These are phyloP conservation scores for Alcedo quadribrachys DNA, from an alignment of 2,797 vertebrate species.

Conservation along the genomic window DNA sequence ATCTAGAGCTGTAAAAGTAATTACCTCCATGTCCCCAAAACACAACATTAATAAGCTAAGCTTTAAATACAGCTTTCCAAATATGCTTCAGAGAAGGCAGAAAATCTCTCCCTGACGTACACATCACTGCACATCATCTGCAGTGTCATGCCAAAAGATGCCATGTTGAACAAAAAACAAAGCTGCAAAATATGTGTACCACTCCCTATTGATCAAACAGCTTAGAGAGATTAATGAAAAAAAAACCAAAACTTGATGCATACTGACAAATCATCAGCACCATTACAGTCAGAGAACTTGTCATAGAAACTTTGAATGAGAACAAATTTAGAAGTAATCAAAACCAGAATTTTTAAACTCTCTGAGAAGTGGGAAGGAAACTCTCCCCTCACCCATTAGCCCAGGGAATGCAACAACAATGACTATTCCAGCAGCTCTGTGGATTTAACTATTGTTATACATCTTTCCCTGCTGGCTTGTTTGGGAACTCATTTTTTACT, in stretches of 20 bases:
- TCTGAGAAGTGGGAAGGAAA: neutral
- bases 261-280: neutral
- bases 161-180: neutral
- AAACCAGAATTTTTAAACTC: neutral
- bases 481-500: neutral
- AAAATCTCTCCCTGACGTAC: slow-evolving; percentile 29
- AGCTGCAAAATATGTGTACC: neutral
- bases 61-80: slow-evolving; percentile 64
- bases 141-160: neutral
- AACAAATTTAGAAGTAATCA: neutral
- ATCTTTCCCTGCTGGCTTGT: neutral
- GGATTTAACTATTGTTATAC: neutral
- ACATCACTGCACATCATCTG: neutral
- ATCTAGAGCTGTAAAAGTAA: slow-evolving; percentile 54
- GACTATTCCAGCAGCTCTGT: neutral
- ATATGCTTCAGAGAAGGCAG: slow-evolving; percentile 41
- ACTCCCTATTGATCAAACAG: neutral
- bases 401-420: neutral
- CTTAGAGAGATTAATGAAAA: neutral
- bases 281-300: neutral
- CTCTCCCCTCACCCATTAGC: neutral
- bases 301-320: neutral
- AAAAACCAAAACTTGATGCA: neutral
- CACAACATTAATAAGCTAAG: slow-evolving; percentile 60
- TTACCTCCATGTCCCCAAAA: slow-evolving; percentile 57